phyloP scores from a whole-genome alignment of 2,113 vertebrate genomes.

The Asarcornis scutulata region DNA sequence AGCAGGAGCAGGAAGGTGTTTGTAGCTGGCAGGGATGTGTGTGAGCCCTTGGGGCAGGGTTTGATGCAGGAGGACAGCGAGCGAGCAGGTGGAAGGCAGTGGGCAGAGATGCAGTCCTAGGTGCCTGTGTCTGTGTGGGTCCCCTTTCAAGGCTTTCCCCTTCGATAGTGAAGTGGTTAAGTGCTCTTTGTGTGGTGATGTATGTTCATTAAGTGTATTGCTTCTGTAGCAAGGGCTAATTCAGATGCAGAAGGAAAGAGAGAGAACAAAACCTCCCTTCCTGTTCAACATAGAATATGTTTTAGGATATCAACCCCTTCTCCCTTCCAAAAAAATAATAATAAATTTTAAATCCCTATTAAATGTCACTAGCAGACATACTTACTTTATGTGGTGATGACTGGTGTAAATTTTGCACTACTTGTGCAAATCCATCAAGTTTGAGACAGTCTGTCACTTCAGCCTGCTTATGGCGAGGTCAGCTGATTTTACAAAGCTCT shows the following conservation, averaged over 20 bases:
- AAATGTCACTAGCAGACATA: not conserved
- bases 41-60: not conserved
- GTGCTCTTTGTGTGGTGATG: too few relatives aligned
- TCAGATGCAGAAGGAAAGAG: not conserved
- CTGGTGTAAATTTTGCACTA: not conserved
- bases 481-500: not conserved
- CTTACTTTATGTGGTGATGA: not conserved
- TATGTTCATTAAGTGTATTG: not conserved
- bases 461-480: not conserved
- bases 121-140: not conserved
- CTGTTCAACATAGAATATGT: not conserved
- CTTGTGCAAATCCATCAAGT: not conserved
- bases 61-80: fast-evolving
- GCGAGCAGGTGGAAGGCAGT: not conserved
- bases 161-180: too few relatives aligned
- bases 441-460: not conserved
- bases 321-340: not conserved
- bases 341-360: not conserved
- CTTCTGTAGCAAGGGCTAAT: not conserved
- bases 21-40: not conserved
- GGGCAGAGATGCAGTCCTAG: not conserved
- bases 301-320: not conserved
- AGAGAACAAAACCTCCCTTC: not conserved
- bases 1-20: not conserved
- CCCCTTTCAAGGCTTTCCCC: too few relatives aligned